Evolutionary conservation across 2,888 invertebrate genomes (phyloP), one percentile per base, ranked within the genome.

Genomic region (Luperina testacea): DNA sequence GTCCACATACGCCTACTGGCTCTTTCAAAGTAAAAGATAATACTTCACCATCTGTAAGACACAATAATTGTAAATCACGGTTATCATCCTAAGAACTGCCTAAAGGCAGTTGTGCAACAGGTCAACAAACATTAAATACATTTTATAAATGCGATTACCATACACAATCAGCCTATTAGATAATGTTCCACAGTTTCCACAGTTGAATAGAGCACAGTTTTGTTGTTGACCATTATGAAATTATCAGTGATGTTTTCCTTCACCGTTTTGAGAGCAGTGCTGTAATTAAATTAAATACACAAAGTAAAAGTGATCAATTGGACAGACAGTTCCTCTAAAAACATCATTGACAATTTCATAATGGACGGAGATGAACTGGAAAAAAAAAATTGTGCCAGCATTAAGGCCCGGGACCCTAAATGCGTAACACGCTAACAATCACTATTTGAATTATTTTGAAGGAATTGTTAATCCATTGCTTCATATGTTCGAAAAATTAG

Each of bases 1-100:
- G 99, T 1, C 98, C 99, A 91, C 99, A 99, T 1, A 99, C 99
- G 20, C 97, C 97, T 2, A 99, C 98, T 0, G 99, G 99, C 91
- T 99, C 99, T 89, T 98, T 98, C 7, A 98, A 97, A 0, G 99
- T 99, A 93, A 99, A 98, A 0, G 98, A 97, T 89, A 99, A 97
- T 87, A 97, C 98, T 78, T 98, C 97, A 3, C 99, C 99, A 94
- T 99, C 98, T 97, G 91, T 57, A 92, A 72, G 13, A 92, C 0
- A 42, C 45, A 65, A 53, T 48, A 17, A 13, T 42, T 0, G 32
- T 7, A 32, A 1, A 32, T 67, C 11, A 57, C 8, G 42, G 13
- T 20, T 48, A 13, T 51, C 4, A 38, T 32, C 6, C 0, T 48
- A 24, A 63, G 15, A 11, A 11, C 11, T 11, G 27, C 9, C 24